These are phyloP conservation scores for Pseudopleuronectes americanus DNA, from an alignment of 2,797 vertebrate species.

Conservation along the genomic window DNA sequence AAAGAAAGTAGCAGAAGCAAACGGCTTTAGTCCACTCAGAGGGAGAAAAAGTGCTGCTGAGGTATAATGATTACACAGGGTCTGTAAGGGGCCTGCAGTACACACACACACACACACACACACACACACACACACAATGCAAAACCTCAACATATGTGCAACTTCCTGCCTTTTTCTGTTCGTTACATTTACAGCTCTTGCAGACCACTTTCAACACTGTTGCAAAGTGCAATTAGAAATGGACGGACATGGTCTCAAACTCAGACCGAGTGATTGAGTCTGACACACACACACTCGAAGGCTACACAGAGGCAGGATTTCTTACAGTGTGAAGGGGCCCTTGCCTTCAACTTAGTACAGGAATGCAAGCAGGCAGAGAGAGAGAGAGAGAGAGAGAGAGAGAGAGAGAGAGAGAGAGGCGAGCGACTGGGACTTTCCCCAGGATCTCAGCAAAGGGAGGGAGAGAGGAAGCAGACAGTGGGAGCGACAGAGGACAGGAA, in stretches of 20 bases:
- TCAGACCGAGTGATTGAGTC: slow-evolving; percentile 6
- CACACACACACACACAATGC: slow-evolving; percentile 19
- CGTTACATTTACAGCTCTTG: slow-evolving; percentile 70
- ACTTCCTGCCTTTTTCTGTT: slow-evolving; percentile 77
- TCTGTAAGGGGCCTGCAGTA: slow-evolving; percentile 63
- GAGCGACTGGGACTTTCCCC: slow-evolving; percentile 78
- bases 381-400: slow-evolving; percentile 26
- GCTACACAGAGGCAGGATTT: slow-evolving; percentile 43
- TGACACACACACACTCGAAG: slow-evolving; percentile 30
- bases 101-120: slow-evolving; percentile 14
- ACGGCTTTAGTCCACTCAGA: slow-evolving; percentile 58
- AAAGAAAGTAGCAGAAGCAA: slow-evolving; percentile 35
- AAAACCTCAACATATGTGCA: slow-evolving; percentile 53
- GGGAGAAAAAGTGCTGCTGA: slow-evolving; percentile 69
- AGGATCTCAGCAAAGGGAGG: slow-evolving; percentile 71
- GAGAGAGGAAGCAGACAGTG: slow-evolving; percentile 79
- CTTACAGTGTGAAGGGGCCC: slow-evolving; percentile 53
- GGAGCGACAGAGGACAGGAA: slow-evolving; percentile 78
- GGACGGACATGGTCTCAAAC: slow-evolving; percentile 57
- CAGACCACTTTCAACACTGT: slow-evolving; percentile 56
- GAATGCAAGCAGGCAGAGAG: slow-evolving; percentile 56
- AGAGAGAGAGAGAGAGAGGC: slow-evolving; percentile 7
- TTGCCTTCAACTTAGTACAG: slow-evolving; percentile 52
- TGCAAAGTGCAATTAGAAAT: slow-evolving; percentile 60
- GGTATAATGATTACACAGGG: slow-evolving; percentile 62